These are phyloP conservation scores for Drosophila helvetica DNA, from an alignment of 2,888 invertebrate species.

Conservation along the genomic window DNA sequence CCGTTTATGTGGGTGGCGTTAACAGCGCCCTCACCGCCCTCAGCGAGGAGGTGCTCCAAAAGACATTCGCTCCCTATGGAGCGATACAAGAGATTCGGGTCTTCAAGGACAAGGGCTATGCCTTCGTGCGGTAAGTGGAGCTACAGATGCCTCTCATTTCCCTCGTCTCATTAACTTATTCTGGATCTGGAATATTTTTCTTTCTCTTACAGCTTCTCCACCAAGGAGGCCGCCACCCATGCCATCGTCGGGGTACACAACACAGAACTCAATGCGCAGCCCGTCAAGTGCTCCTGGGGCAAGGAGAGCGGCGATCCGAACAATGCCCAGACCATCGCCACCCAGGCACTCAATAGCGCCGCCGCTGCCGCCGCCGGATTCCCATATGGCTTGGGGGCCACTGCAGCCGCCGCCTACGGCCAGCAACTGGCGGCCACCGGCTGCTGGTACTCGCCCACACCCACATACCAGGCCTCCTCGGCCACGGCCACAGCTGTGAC, in stretches of 20 bases:
- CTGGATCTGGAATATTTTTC: fast-evolving
- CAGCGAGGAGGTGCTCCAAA: constrained; percentile 98
- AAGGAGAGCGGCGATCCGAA: constrained; percentile 98
- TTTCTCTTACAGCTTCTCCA: constrained; percentile 91
- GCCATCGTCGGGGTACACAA: constrained; percentile 99
- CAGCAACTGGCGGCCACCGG: constrained; percentile 90
- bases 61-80: constrained; percentile 97
- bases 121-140: constrained; percentile 93
- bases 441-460: constrained; percentile 95
- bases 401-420: constrained; percentile 87
- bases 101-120: constrained; percentile 99
- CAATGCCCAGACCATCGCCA: constrained; percentile 89
- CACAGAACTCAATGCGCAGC: constrained; percentile 97
- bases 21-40: constrained; percentile 89
- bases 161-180: background rate
- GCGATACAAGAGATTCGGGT: constrained; percentile 98
- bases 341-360: constrained; percentile 85
- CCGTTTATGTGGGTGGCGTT: constrained; percentile 98
- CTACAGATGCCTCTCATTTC: background rate
- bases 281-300: constrained; percentile 99
- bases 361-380: constrained; percentile 84
- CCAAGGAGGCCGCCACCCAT: constrained; percentile 98
- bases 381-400: constrained; percentile 86
- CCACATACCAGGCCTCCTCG: constrained; percentile 86
- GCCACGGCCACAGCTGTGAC: constrained; percentile 86